Evolutionary conservation across 2,888 invertebrate genomes (phyloP), one percentile per base, ranked within the genome.

Genomic region (Andrena dorsata): DNA sequence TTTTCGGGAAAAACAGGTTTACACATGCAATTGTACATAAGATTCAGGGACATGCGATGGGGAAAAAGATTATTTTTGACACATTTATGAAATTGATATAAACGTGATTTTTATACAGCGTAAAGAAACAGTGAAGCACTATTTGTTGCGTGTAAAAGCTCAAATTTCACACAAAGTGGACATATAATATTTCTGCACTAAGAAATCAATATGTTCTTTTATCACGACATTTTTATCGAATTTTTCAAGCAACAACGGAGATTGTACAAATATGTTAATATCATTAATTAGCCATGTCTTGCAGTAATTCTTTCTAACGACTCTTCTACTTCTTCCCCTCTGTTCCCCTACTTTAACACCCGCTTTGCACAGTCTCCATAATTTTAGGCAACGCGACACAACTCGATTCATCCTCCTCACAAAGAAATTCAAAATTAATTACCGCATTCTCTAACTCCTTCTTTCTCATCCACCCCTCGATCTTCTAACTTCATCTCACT

Each of bases 221-320:
- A n/a, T 26, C 26, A 1, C n/a, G n/a, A 41, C 4, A 4, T 2
- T 35, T 49, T 56, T 28, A 1, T 8, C 8, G 49, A 6, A 71
- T 56, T 3, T 72, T 53, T 16, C 13, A 1, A 20, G 32, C 7
- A 8, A 28, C 23, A 0, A 41, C 20, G 5, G 28, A 26, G 8
- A 66, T 75, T 20, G 51, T 74, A 61, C 10, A 73, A 66, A 41
- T 65, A 56, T 32, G 53, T 76, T 47, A 13, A 63, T 63, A 76
- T 32, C 23, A 2, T 68, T 10, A 5, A 65, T 65, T 26, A 56
- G 30, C 20, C 30, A 28, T 30, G 32, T 23, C 28, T 53, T 2
- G 32, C 32, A 66, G 51, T 41, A 35, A 26, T 0, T 58, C 64
- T 53, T 77, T 53, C 16, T 41, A 41, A 35, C 23, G 7, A 64